phyloP scores from a whole-genome alignment of 2,113 vertebrate species.

The Mormoops blainvillei region DNA sequence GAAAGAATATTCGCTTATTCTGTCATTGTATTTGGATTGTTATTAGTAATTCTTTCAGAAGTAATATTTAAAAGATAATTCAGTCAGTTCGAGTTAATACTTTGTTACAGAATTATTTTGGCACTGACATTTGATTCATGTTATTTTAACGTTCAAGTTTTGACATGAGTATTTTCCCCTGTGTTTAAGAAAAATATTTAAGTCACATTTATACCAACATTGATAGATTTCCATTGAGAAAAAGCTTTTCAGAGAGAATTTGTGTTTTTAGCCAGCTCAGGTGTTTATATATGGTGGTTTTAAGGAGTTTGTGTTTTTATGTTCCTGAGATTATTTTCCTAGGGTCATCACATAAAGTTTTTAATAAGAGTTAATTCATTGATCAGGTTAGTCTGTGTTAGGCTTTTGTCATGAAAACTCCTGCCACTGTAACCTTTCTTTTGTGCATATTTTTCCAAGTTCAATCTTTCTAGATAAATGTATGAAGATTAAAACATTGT shows the following conservation, averaged over 20 bases:
- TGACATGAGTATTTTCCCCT: neutral
- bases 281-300: neutral
- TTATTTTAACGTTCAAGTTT: slow-evolving; percentile 19
- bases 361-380: neutral
- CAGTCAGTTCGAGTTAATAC: neutral
- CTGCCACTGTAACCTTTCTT: neutral
- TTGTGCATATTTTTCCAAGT: neutral
- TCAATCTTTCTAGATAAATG: neutral
- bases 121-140: neutral
- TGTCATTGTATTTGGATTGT: neutral
- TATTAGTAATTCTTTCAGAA: slow-evolving; percentile 22
- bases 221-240: slow-evolving; percentile 28
- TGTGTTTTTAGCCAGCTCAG: neutral
- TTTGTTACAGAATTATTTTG: slow-evolving; percentile 26
- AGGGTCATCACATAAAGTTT: neutral
- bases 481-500: slow-evolving; percentile 22
- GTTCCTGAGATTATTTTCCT: slow-evolving; percentile 20
- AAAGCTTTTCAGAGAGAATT: slow-evolving; percentile 7
- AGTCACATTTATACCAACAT: slow-evolving; percentile 5
- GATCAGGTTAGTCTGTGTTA: neutral
- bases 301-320: neutral
- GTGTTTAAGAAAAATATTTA: slow-evolving; percentile 38
- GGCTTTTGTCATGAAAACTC: slow-evolving; percentile 20
- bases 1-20: slow-evolving; percentile 10
- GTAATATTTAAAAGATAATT: slow-evolving; percentile 15